Evolutionary conservation across 2,797 vertebrate species (phyloP).

Genomic region (Orientallactaga sibirica): DNA sequence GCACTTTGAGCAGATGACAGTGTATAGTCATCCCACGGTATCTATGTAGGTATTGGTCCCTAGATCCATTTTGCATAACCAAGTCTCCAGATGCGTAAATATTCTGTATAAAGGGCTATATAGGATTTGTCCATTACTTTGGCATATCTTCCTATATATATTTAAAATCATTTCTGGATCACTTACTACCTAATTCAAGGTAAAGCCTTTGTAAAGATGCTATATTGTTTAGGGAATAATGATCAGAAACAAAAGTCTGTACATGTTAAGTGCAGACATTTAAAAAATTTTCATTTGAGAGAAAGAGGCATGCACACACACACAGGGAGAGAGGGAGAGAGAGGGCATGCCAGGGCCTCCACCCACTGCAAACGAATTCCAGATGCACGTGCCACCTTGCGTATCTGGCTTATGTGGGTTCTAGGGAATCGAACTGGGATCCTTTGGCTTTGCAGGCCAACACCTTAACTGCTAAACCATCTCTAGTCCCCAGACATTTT

Average conservation of each 20-base stretch:
- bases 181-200: background rate
- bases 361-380: too few species aligned
- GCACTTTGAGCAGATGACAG: slow-evolving; percentile 34
- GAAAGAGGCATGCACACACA: too few species aligned
- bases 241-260: background rate
- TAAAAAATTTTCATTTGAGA: too few species aligned
- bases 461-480: too few species aligned
- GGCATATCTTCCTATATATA: background rate
- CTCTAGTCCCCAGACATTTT: background rate
- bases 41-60: background rate
- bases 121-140: background rate
- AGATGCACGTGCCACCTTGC: too few species aligned
- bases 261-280: background rate
- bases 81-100: background rate
- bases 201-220: background rate
- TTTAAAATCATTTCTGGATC: background rate
- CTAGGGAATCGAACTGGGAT: too few species aligned
- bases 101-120: background rate
- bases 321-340: too few species aligned
- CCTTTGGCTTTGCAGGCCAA: too few species aligned
- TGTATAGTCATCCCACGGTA: background rate
- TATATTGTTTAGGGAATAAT: background rate
- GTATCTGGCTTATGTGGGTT: too few species aligned
- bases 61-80: background rate
- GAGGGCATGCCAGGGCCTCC: too few species aligned